These are phyloP conservation scores for Anthophora plumipes DNA, from an alignment of 2,888 invertebrate genomes.

Conservation along the genomic window DNA sequence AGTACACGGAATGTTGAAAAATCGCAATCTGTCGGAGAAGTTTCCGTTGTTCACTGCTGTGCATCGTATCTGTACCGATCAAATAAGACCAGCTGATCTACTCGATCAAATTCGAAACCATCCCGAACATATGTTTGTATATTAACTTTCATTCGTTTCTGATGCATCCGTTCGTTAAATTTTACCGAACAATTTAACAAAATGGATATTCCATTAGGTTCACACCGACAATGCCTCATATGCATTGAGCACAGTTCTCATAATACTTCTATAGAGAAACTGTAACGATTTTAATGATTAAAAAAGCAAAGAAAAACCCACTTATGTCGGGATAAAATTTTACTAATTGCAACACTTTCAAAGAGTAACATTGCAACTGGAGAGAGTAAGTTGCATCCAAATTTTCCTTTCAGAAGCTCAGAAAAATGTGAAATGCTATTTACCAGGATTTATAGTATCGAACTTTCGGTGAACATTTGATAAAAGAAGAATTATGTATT, in stretches of 20 bases:
- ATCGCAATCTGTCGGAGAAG: conserved; percentile 94
- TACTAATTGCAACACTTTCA: neutral
- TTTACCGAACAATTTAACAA: neutral
- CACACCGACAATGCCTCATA: conserved; percentile 74
- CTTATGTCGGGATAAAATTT: conserved; percentile 28
- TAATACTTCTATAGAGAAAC: neutral
- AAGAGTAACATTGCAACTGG: conserved; percentile 12
- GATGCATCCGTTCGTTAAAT: neutral
- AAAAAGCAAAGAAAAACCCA: conserved; percentile 33
- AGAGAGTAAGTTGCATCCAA: conserved; percentile 28
- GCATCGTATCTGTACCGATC: conserved; percentile 95
- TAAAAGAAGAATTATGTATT: conserved; percentile 12
- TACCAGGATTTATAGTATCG: neutral
- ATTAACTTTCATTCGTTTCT: conserved; percentile 6
- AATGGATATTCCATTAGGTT: conserved; percentile 58
- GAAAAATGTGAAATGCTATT: neutral
- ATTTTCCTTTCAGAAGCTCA: neutral
- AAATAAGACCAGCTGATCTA: conserved; percentile 92
- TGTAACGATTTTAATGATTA: conserved; percentile 13
- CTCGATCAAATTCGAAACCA: conserved; percentile 97
- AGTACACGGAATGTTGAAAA: conserved; percentile 96
- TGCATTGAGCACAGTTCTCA: conserved; percentile 66
- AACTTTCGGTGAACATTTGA: neutral
- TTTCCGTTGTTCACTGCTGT: conserved; percentile 99
- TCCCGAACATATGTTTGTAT: conserved; percentile 97